phyloP scores from a whole-genome alignment of 2,797 vertebrate species.

The Ptychadena robeensis region DNA sequence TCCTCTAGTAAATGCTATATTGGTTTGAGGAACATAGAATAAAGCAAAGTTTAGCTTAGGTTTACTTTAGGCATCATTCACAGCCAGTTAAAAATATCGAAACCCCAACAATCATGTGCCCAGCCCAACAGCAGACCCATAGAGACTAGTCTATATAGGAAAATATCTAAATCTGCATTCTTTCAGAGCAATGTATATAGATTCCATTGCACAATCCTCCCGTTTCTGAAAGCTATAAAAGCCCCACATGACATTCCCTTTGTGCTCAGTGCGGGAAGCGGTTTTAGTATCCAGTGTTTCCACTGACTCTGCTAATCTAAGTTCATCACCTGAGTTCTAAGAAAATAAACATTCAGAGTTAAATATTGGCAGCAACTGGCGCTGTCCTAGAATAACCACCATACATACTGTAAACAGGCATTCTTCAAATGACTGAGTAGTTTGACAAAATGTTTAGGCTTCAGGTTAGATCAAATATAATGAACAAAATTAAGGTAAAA shows the following conservation, averaged over 20 bases:
- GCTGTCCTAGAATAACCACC: constrained; percentile 9
- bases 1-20: too few relatives aligned
- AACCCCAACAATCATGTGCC: not conserved
- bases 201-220: not conserved
- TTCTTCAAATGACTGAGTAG: not conserved
- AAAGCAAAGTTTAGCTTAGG: too few relatives aligned
- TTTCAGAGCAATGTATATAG: not conserved
- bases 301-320: constrained; percentile 30
- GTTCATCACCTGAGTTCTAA: constrained; percentile 34
- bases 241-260: constrained; percentile 1
- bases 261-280: not conserved
- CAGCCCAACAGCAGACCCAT: not conserved
- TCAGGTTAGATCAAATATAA: not conserved
- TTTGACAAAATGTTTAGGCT: not conserved
- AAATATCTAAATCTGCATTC: not conserved
- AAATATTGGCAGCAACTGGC: constrained; percentile 28
- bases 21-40: too few relatives aligned
- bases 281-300: constrained; percentile 30
- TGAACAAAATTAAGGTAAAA: not conserved
- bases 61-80: too few relatives aligned
- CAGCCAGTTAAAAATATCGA: not conserved
- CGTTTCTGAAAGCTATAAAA: not conserved
- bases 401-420: not conserved
- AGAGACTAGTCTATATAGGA: not conserved
- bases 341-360: constrained; percentile 40